A percentile compares a stretch with the other conserved stretches of the same genome.
Evolutionary conservation across 1,140 invertebrate genomes (phyloP).

Genomic region (Nephotettix cincticeps): DNA sequence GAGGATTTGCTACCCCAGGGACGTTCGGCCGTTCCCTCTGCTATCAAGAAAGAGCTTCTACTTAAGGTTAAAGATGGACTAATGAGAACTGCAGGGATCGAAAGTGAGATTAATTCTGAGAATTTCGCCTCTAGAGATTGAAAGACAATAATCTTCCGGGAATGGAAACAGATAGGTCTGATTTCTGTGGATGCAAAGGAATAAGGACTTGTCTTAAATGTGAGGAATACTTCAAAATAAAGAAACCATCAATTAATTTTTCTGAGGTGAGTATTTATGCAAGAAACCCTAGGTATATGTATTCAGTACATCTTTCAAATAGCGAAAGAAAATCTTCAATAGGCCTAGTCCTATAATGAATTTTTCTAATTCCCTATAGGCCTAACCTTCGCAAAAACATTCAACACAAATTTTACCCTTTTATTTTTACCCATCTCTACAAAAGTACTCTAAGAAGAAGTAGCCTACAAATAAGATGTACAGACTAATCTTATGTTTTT

Average conservation of each 20-base stretch:
- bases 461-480: no score
- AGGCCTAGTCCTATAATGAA: no score
- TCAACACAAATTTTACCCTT: no score
- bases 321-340: no score
- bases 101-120: neutral
- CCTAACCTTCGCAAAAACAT: no score
- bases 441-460: no score
- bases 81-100: neutral
- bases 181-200: conserved; percentile 90
- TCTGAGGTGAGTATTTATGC: conserved; percentile 28
- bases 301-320: no score
- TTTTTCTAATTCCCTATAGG: no score
- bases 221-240: conserved; percentile 61
- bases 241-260: conserved; percentile 40
- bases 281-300: no score
- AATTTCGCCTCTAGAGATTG: conserved; percentile 8
- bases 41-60: conserved; percentile 13
- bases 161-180: conserved; percentile 62
- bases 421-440: no score
- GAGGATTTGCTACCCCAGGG: conserved; percentile 11
- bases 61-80: conserved; percentile 4
- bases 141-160: neutral
- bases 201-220: conserved; percentile 85
- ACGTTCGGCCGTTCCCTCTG: neutral
- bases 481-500: no score